These are phyloP conservation scores for Linyphia triangularis DNA, from an alignment of 2,888 invertebrate genomes.

Conservation along the genomic window DNA sequence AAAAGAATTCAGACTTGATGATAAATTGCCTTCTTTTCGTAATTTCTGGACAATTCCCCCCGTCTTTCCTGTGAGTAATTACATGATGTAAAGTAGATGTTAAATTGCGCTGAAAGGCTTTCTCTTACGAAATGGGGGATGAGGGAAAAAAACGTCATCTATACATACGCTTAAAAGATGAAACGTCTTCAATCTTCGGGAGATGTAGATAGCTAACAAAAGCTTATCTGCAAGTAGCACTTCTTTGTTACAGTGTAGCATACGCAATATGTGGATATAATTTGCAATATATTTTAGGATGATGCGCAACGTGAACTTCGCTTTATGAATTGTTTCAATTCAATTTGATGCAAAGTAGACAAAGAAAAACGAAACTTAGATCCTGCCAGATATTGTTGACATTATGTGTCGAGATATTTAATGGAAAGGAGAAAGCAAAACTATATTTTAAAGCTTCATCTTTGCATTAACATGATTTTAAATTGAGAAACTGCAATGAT, in stretches of 20 bases:
- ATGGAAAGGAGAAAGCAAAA: too few species aligned
- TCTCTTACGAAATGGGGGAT: constrained; percentile 19
- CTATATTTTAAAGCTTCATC: too few species aligned
- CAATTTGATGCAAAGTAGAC: background rate
- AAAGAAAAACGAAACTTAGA: too few species aligned
- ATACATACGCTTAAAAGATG: constrained; percentile 22
- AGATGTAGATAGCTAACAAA: constrained; percentile 13
- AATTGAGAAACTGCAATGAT: too few species aligned
- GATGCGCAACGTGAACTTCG: background rate
- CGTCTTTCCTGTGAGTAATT: constrained; percentile 48
- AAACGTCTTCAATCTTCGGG: constrained; percentile 36
- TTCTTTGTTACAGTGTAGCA: constrained; percentile 9
- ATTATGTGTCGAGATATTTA: too few species aligned
- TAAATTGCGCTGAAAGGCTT: constrained; percentile 61
- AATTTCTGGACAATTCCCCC: constrained; percentile 48
- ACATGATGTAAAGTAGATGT: constrained; percentile 66
- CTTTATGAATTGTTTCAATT: background rate
- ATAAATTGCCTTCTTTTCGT: constrained; percentile 52
- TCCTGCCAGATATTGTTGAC: too few species aligned
- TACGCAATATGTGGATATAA: background rate
- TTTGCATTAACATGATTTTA: too few species aligned
- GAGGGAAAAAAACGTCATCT: constrained; percentile 4
- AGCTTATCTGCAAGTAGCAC: background rate
- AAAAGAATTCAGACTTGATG: constrained; percentile 45
- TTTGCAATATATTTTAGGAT: background rate